Conservation (phyloP, 2,797 vertebrate species). For the Erethizon dorsatum region DNA sequence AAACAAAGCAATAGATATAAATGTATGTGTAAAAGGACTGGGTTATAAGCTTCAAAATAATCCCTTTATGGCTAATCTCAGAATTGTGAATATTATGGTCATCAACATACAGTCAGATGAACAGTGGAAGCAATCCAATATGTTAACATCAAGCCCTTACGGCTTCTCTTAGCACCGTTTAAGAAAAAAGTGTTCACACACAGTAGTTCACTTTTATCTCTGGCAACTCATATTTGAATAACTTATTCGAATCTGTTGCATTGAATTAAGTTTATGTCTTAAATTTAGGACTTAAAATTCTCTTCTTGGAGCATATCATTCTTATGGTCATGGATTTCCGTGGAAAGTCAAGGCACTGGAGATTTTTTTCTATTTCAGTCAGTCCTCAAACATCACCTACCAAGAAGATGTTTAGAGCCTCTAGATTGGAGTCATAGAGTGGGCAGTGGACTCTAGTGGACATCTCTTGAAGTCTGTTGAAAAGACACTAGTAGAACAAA, state of each 20-base stretch:
- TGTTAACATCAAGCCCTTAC: not conserved
- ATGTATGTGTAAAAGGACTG: not conserved
- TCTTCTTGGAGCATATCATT: not conserved
- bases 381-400: not conserved
- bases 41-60: not conserved
- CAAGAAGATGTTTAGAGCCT: not conserved
- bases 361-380: not conserved
- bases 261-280: not conserved
- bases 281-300: not conserved
- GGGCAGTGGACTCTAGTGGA: not conserved
- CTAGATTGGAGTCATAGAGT: not conserved
- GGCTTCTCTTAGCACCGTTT: not conserved
- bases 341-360: not conserved
- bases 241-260: not conserved
- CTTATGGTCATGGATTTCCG: not conserved
- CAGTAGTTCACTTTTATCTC: not conserved
- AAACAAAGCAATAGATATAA: not conserved
- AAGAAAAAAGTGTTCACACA: not conserved
- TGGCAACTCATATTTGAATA: constrained; percentile 14
- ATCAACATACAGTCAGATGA: not conserved
- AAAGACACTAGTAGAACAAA: not conserved
- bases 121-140: not conserved
- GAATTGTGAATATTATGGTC: not conserved
- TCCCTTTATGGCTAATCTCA: not conserved
- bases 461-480: not conserved